Base-by-base conservation (phyloP, 2,113 vertebrate species). In the Sphaerodactylus townsendi region DNA sequence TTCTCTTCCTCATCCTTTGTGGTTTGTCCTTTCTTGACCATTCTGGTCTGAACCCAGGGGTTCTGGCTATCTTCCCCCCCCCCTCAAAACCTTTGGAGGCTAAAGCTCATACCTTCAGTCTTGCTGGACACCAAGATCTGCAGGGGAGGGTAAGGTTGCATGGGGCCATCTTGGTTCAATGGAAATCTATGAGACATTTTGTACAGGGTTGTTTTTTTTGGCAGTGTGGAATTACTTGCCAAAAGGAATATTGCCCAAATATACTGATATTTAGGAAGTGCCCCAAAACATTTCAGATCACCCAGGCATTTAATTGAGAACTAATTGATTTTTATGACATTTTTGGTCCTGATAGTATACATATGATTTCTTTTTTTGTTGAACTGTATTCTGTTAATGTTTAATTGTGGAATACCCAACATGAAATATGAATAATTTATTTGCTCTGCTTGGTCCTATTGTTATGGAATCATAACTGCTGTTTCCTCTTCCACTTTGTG, bases 251-350 rank as follows among this genome's bases (percentile, higher is more conserved):
- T 6, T 48, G 30, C 39, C 14, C 41, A 66, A 66, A 30, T 74
- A 48, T 74, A 72, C 39, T 56, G 56, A 33, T 11, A 14, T 71
- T 82, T 69, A 53, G 28, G 66, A 50, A 69, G 77, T 41, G 8
- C 14, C 50, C 44, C 33, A 76, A 77, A 56, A 28, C 35, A 39
- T 56, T 53, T 76, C 23, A n/a, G 73, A 35, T 75, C 77, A 30
- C 65, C 37, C 14, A 14, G 2, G 4, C 35, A 56, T 25, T 28
- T 77, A 25, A 46, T 83, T 76, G 72, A 76, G 44, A 50, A 75
- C 68, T 72, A 50, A 69, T 69, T 80, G 78, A 71, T 81, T 69
- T 81, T 70, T 53, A 35, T 81, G 79, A 81, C n/a, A 56, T 81
- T 70, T 80, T 50, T 37, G n/a, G 46, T 10, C 66, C 53, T 80